Percentiles rank a stretch among this genome's conserved stretches.
phyloP scores from a whole-genome alignment of 2,113 vertebrate species.

The Oceanodroma tethys region DNA sequence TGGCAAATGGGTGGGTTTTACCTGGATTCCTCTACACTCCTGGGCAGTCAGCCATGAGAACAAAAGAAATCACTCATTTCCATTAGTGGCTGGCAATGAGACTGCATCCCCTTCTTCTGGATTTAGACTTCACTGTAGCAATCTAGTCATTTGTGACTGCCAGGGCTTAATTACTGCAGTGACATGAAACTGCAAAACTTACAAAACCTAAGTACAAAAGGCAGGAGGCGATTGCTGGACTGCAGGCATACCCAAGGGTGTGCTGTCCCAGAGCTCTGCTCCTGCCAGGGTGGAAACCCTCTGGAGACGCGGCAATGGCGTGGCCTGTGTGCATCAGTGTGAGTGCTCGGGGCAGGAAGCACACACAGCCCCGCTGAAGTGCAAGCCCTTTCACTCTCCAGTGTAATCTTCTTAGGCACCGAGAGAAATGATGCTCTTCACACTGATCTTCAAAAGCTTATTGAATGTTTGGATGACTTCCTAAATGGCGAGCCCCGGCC shows the following conservation, averaged over 20 bases:
- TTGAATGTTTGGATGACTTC: neutral
- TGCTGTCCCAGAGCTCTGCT: neutral
- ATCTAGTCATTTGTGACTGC: slow-evolving; percentile 37
- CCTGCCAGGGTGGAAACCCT: neutral
- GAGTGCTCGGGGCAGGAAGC: fast-evolving
- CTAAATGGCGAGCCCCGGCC: neutral
- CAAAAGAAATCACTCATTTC: slow-evolving; percentile 61
- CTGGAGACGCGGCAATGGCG: fast-evolving
- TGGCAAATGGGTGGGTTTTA: slow-evolving; percentile 39
- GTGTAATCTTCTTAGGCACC: neutral
- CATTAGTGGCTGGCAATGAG: slow-evolving; percentile 58
- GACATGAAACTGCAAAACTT: slow-evolving; percentile 34
- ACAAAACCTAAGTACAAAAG: neutral
- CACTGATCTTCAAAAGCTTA: neutral
- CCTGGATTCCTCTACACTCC: slow-evolving; percentile 26
- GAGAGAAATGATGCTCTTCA: neutral
- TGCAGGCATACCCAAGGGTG: neutral
- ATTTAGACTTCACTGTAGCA: slow-evolving; percentile 33
- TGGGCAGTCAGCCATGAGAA: slow-evolving; percentile 53
- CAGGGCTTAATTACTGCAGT: slow-evolving; percentile 59
- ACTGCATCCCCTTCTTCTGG: slow-evolving; percentile 4
- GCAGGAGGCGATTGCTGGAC: neutral
- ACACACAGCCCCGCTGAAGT: neutral
- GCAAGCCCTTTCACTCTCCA: neutral
- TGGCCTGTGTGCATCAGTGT: fast-evolving